A percentile compares a stretch with the other conserved stretches of the same genome.
Evolutionary conservation across 2,888 invertebrate species (phyloP).

Genomic region (Xestia c-nigrum): DNA sequence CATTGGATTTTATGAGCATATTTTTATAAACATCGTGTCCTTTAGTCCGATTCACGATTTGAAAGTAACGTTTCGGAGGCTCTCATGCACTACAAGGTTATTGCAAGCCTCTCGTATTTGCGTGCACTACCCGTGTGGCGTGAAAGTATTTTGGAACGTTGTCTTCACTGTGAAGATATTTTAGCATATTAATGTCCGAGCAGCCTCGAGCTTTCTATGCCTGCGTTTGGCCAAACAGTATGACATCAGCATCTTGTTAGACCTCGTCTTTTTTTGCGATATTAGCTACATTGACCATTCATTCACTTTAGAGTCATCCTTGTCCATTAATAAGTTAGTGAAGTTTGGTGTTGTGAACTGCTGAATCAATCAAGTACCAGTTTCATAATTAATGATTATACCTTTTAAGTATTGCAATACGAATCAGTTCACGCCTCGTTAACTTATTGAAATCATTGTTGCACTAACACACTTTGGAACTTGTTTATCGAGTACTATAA

Average conservation of each 20-base stretch:
- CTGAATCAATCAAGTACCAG: conserved; percentile 68
- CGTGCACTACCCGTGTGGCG: conserved; percentile 85
- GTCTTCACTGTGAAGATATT: conserved; percentile 85
- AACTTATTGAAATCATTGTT: conserved; percentile 74
- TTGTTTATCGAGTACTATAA: conserved; percentile 67
- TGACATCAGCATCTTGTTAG: conserved; percentile 73
- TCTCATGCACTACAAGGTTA: conserved; percentile 80
- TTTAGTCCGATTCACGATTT: conserved; percentile 66
- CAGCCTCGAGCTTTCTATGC: conserved; percentile 85
- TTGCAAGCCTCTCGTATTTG: conserved; percentile 80
- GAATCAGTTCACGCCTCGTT: conserved; percentile 71
- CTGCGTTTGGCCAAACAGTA: conserved; percentile 70
- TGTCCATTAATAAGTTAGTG: conserved; percentile 40
- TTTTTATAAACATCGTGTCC: conserved; percentile 57
- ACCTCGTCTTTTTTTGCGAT: conserved; percentile 59
- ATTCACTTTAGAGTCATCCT: conserved; percentile 30
- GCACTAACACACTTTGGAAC: conserved; percentile 67
- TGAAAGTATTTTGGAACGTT: conserved; percentile 88
- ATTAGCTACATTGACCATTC: conserved; percentile 54
- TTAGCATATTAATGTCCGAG: conserved; percentile 86
- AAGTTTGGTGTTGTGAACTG: conserved; percentile 66
- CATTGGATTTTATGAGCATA: conserved; percentile 44
- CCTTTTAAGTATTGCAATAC: conserved; percentile 70
- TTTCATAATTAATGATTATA: conserved; percentile 74
- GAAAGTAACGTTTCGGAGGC: conserved; percentile 79